Conservation (phyloP, 2,113 vertebrate species). For the Tupaia tana region DNA sequence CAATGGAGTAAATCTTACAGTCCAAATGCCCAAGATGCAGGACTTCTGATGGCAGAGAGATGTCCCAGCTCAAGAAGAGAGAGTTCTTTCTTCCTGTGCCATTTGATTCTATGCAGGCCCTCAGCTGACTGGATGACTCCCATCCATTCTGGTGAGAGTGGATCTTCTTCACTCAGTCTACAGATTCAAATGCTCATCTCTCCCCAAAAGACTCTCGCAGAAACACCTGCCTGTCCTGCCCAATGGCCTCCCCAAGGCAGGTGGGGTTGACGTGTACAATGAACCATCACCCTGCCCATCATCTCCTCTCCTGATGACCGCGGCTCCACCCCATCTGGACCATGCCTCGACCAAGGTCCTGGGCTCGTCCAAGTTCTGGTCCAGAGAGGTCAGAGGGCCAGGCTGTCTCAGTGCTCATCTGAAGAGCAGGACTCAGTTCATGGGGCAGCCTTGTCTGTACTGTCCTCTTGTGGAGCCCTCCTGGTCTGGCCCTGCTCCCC, state of each 20-base stretch:
- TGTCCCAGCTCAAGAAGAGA: neutral
- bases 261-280: neutral
- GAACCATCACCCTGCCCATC: too few species aligned
- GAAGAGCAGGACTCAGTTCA: neutral
- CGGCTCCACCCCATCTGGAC: neutral
- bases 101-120: neutral
- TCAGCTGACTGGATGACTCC: neutral
- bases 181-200: neutral
- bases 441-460: too few species aligned
- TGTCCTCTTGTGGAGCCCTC: too few species aligned
- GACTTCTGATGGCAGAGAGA: neutral
- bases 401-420: neutral
- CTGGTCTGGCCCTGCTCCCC: neutral
- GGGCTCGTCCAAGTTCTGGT: neutral
- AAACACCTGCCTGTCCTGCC: neutral
- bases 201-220: neutral
- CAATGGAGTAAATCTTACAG: neutral
- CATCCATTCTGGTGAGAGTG: rapidly evolving
- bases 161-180: neutral
- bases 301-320: neutral
- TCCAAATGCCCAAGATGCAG: neutral
- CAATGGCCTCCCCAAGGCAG: too few species aligned
- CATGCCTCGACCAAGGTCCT: neutral
- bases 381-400: neutral
- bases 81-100: too few species aligned